Evolutionary conservation across 1,140 invertebrate genomes (phyloP).

Genomic region (Lerema accius): DNA sequence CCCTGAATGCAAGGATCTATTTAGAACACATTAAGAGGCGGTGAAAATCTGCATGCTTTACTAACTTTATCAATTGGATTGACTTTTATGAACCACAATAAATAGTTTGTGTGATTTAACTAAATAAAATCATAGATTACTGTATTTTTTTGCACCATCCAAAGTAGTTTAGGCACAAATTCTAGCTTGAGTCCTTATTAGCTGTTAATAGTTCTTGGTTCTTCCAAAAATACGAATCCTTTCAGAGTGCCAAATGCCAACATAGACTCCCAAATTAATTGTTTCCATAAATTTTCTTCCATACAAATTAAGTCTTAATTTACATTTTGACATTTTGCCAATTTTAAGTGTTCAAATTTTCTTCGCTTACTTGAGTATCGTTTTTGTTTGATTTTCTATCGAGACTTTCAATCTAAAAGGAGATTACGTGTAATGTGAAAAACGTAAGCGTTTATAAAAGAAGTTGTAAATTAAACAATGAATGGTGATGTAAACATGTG

Average conservation of each 20-base stretch:
- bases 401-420: too few species aligned
- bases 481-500: constrained; percentile 27
- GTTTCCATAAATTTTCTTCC: constrained; percentile 8
- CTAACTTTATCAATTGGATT: background rate
- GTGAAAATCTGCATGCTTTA: background rate
- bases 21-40: background rate
- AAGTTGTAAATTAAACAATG: constrained; percentile 25
- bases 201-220: constrained; percentile 14
- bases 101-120: background rate
- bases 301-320: background rate
- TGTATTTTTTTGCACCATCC: constrained; percentile 18
- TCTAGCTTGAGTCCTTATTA: constrained; percentile 15
- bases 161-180: constrained; percentile 19
- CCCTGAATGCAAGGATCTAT: constrained; percentile 1
- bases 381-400: too few species aligned
- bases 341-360: constrained; percentile 12
- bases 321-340: background rate
- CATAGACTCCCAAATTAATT: constrained; percentile 3
- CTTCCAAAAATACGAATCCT: constrained; percentile 21
- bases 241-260: constrained; percentile 22
- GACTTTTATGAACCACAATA: background rate
- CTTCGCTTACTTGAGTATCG: too few species aligned
- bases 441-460: constrained; percentile 11
- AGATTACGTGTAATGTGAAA: constrained; percentile 16
- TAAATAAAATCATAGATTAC: constrained; percentile 9